Conservation (phyloP, 2,888 invertebrate genomes). For the Eubasilissa splendida region DNA sequence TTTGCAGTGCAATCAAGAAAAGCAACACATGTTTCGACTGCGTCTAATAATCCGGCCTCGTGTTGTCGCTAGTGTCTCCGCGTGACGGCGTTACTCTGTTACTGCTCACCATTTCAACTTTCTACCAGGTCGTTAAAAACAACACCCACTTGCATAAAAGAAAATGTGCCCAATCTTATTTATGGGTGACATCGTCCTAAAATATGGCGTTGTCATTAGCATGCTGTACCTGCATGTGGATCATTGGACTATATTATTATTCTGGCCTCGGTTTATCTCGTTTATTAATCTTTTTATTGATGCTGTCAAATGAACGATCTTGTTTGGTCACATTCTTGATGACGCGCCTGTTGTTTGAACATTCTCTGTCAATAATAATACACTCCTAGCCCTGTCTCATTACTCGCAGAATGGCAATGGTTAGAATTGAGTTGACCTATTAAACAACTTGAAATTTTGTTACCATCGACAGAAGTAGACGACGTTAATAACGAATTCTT, state of each 20-base stretch:
- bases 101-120: conserved; percentile 14
- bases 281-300: conserved; percentile 27
- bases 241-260: conserved; percentile 1
- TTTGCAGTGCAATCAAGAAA: background rate
- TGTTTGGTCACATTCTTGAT: background rate
- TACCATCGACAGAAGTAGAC: background rate
- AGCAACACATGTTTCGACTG: background rate
- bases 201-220: conserved; percentile 15
- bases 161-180: conserved; percentile 32
- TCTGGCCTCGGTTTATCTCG: conserved; percentile 19
- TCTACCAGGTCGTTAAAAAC: conserved; percentile 15
- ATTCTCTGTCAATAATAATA: too few species aligned
- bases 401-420: background rate
- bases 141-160: conserved; percentile 33
- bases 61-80: background rate
- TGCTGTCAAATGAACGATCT: conserved; percentile 6
- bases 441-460: background rate
- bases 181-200: conserved; percentile 38
- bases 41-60: background rate
- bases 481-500: background rate
- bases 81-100: background rate
- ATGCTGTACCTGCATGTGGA: background rate
- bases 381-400: too few species aligned
- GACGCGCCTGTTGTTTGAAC: conserved; percentile 19
- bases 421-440: background rate